Evolutionary conservation across 64 coral and sea anemone genomes (phyloP), one percentile per base, ranked within the genome.

Genomic region (Montipora cactus): DNA sequence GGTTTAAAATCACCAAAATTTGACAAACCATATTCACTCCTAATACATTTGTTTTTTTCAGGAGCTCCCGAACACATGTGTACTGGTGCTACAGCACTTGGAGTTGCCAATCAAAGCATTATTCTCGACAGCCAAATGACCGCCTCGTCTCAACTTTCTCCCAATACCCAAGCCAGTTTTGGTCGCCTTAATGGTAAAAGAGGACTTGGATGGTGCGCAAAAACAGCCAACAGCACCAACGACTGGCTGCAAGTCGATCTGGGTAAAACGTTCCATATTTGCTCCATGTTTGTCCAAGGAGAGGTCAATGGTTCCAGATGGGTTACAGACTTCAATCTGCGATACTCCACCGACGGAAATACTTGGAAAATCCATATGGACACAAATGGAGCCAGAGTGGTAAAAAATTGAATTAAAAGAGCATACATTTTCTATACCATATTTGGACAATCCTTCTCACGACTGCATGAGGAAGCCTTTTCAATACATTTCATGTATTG

Each of bases 181-280:
- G 88, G 88, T 44, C 88, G 88, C 7, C 88, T 90, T 2, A 55
- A 69, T 69, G 77, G 45, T 23, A 68, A 21, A 4, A 7, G 76
- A 68, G 76, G 76, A 9, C 7, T 14, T 4, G 88, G 88, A 11
- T 90, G 88, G 88, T 80, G 59, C 20, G 57, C 78, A 23, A 69
- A 21, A 0, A 8, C 14, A 14, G 28, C 44, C 52, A 49, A 25
- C 4, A 80, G 8, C 11, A 71, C 13, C 4, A 0, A 52, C 14
- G 88, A 80, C 59, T 90, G 88, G 88, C 76, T 90, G 0, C 88
- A 90, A 22, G 76, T 90, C 8, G 78, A 90, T 53, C 49, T 90
- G 3, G 88, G 88, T 4, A 49, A 23, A 90, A 28, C 9, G 19
- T 10, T 80, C 4, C 16, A 79, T 67, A 53, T 90, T 53, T 90